phyloP scores from a whole-genome alignment of 2,888 invertebrate species.

The Tachina lurida region DNA sequence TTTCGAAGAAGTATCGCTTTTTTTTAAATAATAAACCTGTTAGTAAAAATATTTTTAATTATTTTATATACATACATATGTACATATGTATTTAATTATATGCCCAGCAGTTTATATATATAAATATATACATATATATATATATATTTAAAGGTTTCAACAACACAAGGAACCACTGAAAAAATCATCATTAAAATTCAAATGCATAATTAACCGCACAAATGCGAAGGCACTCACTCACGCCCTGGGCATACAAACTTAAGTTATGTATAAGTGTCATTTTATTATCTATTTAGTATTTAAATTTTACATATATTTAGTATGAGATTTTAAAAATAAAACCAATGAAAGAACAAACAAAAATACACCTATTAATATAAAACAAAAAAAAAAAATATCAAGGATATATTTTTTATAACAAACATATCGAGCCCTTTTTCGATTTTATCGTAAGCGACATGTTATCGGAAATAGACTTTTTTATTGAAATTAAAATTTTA shows the following conservation, averaged over 20 bases:
- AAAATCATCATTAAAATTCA: conserved; percentile 29
- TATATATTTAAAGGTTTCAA: conserved; percentile 11
- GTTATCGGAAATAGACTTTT: too few relatives aligned
- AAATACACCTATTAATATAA: background rate
- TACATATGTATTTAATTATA: background rate
- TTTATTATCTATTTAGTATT: background rate
- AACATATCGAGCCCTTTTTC: too few relatives aligned
- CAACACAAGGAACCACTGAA: background rate
- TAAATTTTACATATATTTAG: background rate
- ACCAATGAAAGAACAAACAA: background rate
- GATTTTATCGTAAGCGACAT: too few relatives aligned
- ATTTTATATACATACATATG: background rate
- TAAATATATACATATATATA: background rate
- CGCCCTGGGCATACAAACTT: background rate
- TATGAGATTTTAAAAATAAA: background rate
- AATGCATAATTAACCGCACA: conserved; percentile 41
- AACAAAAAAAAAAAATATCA: conserved; percentile 20
- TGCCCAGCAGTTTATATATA: background rate
- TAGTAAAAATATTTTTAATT: conserved; percentile 2
- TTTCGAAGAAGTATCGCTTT: background rate
- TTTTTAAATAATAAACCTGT: conserved; percentile 23
- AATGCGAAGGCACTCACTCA: background rate
- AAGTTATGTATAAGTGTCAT: background rate
- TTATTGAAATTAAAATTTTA: too few relatives aligned
- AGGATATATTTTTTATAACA: background rate